Percentiles rank a stretch among this genome's conserved stretches.
Conservation (phyloP, 2,797 vertebrate genomes). For the Acrocephalus scirpaceus region DNA sequence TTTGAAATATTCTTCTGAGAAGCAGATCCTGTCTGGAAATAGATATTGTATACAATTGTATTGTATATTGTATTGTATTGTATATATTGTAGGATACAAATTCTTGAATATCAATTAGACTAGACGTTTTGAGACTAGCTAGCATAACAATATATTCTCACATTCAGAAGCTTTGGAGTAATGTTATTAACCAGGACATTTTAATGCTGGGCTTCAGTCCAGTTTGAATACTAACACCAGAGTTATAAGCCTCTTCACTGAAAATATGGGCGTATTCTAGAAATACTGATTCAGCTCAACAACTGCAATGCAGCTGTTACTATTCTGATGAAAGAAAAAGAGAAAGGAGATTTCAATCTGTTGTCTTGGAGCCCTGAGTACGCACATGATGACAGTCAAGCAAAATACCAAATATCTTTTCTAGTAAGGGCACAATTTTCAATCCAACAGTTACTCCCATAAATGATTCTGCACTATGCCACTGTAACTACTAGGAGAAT, state of each 20-base stretch:
- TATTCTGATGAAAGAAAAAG: slow-evolving; percentile 56
- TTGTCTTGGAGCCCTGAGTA: slow-evolving; percentile 41
- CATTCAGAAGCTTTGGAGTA: not conserved
- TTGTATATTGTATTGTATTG: too few species aligned
- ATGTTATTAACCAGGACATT: not conserved
- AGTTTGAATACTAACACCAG: slow-evolving; percentile 55
- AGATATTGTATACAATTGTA: too few species aligned
- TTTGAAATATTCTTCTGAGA: not conserved
- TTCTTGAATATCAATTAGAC: not conserved
- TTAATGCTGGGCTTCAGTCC: slow-evolving; percentile 28
- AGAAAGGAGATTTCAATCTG: slow-evolving; percentile 60
- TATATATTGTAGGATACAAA: not conserved
- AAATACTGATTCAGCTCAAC: slow-evolving; percentile 57
- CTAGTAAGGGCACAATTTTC: slow-evolving; percentile 62
- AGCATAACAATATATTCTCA: not conserved
- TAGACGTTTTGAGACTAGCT: not conserved
- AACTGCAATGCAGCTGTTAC: slow-evolving; percentile 60
- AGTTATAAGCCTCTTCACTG: slow-evolving; percentile 19
- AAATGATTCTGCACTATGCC: slow-evolving; percentile 50
- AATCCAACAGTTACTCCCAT: not conserved
- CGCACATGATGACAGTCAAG: slow-evolving; percentile 39
- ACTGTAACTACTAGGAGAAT: slow-evolving; percentile 36
- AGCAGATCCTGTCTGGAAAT: not conserved
- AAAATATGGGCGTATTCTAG: slow-evolving; percentile 27
- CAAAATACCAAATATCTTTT: slow-evolving; percentile 58